Conservation (phyloP, 1,140 invertebrate genomes). For the Phthorimaea operculella region DNA sequence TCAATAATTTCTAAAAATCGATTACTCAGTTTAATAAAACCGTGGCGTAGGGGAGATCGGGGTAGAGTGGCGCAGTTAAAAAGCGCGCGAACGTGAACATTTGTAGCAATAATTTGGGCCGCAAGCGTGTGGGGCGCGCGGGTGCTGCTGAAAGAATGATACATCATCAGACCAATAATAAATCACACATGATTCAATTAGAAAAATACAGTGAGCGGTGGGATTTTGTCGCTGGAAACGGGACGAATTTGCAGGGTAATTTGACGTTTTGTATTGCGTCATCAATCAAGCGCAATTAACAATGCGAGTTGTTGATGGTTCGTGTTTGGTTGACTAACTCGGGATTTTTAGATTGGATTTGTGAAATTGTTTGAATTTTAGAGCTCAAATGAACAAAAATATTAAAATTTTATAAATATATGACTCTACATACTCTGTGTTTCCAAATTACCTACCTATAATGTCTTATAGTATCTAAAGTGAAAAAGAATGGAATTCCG, state of each 20-base stretch:
- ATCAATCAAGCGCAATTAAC: constrained; percentile 58
- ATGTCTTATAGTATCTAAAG: too few species aligned
- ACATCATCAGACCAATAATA: constrained; percentile 66
- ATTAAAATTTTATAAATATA: too few species aligned
- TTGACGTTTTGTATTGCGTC: constrained; percentile 56
- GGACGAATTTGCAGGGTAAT: constrained; percentile 48
- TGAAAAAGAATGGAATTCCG: too few species aligned
- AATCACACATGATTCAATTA: constrained; percentile 67
- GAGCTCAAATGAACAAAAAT: too few species aligned
- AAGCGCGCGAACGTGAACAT: constrained; percentile 52
- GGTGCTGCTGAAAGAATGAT: constrained; percentile 65
- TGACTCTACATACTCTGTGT: too few species aligned
- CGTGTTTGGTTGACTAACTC: not conserved
- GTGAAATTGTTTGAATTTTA: too few species aligned
- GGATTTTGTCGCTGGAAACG: constrained; percentile 43
- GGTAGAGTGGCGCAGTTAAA: constrained; percentile 30
- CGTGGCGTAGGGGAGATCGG: constrained; percentile 31
- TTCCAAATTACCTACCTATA: too few species aligned
- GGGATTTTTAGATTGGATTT: not conserved
- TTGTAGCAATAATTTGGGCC: constrained; percentile 56
- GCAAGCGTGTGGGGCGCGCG: constrained; percentile 40
- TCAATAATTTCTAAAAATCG: constrained; percentile 31
- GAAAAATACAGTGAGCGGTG: constrained; percentile 56
- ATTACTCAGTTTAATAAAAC: constrained; percentile 60
- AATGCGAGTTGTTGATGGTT: constrained; percentile 17